Percentiles rank a stretch among this genome's conserved stretches.
Conservation (phyloP, 2,888 invertebrate species). For the Bimastos eiseni region DNA sequence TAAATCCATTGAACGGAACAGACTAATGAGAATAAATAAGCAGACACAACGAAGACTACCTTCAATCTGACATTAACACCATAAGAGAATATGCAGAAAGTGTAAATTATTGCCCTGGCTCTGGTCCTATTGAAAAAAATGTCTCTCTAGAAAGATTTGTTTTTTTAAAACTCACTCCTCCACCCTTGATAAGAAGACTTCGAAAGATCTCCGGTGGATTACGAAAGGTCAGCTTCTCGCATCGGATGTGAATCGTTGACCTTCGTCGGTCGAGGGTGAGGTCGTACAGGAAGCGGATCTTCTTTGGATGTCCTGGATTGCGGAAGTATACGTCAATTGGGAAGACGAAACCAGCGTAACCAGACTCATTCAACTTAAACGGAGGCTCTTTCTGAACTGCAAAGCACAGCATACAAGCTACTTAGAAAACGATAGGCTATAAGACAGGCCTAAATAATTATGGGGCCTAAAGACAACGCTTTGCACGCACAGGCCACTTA, state of each 20-base stretch:
- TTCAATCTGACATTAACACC: not conserved
- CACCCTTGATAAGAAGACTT: conserved; percentile 82
- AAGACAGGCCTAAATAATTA: no score
- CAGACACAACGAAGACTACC: not conserved
- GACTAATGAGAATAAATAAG: no score
- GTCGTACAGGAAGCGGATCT: conserved; percentile 77
- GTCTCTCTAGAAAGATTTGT: no score
- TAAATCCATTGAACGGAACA: no score
- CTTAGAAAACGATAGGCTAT: not conserved
- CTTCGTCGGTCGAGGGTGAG: conserved; percentile 76
- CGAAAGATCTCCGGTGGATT: conserved; percentile 87
- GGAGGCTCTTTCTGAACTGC: conserved; percentile 88
- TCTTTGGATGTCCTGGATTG: conserved; percentile 87
- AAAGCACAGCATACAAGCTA: not conserved
- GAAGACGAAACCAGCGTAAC: conserved; percentile 89
- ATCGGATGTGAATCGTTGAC: conserved; percentile 73
- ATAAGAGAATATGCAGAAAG: not conserved
- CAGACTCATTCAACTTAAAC: conserved; percentile 85
- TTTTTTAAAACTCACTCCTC: conserved; percentile 69
- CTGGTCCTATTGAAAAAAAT: no score
- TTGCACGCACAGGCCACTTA: no score
- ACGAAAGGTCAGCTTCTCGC: conserved; percentile 82
- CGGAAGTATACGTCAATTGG: conserved; percentile 81
- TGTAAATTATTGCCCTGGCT: no score
- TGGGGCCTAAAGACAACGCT: no score